These are phyloP conservation scores for Stercorarius parasiticus DNA, from an alignment of 2,113 vertebrate genomes.

Conservation along the genomic window DNA sequence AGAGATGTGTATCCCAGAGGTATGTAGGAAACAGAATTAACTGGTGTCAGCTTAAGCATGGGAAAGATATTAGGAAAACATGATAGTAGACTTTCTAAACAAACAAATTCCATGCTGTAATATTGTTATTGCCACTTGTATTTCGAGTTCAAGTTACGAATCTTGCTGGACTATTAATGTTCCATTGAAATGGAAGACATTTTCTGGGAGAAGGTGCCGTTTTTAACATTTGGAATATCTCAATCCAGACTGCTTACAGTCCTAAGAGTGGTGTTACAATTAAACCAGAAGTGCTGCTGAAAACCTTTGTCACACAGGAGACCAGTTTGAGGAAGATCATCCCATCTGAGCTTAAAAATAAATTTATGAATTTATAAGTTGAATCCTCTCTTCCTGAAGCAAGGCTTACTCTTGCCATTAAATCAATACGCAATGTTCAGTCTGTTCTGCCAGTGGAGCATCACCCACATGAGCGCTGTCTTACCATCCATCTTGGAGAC, in stretches of 20 bases:
- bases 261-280: background rate
- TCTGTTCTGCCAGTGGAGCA: background rate
- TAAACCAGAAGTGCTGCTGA: background rate
- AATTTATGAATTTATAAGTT: background rate
- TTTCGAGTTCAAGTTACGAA: background rate
- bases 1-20: conserved; percentile 62
- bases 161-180: background rate
- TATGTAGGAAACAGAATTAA: conserved; percentile 26
- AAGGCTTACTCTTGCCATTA: background rate
- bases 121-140: background rate
- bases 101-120: background rate
- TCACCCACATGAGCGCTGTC: background rate
- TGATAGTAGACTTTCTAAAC: background rate
- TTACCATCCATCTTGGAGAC: background rate
- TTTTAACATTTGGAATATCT: background rate
- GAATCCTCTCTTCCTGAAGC: background rate
- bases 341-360: background rate
- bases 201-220: background rate
- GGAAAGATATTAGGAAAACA: background rate
- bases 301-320: background rate
- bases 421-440: background rate
- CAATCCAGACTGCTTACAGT: background rate
- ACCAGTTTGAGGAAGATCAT: background rate
- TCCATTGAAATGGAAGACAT: background rate
- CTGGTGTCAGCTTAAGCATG: background rate